Evolutionary conservation across 2,888 invertebrate species (phyloP).

Genomic region (Tipula lateralis): DNA sequence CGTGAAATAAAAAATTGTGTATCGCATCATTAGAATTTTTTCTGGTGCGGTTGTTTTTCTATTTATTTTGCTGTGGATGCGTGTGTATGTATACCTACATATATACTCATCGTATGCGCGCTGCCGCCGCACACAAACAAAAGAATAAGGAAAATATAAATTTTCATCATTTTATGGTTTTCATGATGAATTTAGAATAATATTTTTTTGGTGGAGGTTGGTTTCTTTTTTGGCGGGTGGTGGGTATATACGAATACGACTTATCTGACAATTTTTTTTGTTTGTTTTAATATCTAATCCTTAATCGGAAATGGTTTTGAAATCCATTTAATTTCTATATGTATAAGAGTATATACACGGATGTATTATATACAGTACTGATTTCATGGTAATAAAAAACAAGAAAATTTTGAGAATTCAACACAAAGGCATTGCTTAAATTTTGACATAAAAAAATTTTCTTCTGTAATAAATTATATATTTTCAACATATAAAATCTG

Average conservation of each 20-base stretch:
- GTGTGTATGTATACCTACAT: no score
- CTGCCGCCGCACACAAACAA: not conserved
- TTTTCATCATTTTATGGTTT: constrained; percentile 19
- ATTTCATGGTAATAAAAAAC: not conserved
- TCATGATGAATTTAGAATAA: constrained; percentile 24
- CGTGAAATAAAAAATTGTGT: not conserved
- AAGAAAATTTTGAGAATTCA: not conserved
- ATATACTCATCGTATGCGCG: no score
- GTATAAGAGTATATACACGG: not conserved
- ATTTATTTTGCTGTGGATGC: not conserved
- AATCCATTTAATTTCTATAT: constrained; percentile 6
- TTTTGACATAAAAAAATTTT: not conserved
- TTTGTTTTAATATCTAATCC: constrained; percentile 11
- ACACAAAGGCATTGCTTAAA: not conserved
- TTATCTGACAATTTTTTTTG: not conserved
- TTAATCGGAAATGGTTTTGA: constrained; percentile 19
- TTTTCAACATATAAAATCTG: not conserved
- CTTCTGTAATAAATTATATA: not conserved
- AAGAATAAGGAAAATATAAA: not conserved
- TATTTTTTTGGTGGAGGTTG: not conserved
- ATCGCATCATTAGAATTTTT: not conserved
- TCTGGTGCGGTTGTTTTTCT: not conserved
- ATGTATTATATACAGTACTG: not conserved
- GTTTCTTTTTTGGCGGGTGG: not conserved
- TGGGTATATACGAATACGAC: not conserved